Evolutionary conservation across 2,113 vertebrate genomes (phyloP), one percentile per base, ranked within the genome.

Genomic region (Trogon surrucura): DNA sequence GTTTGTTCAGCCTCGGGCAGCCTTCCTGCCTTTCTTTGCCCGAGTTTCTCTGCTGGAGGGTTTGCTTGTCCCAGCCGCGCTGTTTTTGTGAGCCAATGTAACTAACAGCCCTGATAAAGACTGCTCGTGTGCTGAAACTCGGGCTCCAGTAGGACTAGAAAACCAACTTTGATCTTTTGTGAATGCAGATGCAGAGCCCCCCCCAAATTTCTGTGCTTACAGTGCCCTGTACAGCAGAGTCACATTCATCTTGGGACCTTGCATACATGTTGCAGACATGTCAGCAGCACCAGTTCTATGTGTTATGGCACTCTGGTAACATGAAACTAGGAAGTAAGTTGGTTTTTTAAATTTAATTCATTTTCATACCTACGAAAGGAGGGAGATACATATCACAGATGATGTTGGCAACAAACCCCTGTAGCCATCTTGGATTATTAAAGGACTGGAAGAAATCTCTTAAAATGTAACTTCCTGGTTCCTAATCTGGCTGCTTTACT

Each of bases 181-280:
- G 61, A 57, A 1, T 32, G 12, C 14, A 66, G 21, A 16, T 20
- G 26, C 34, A 74, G 51, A 69, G 5, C 11, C 6, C 21, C 14
- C 21, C 22, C 48, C 17, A 1, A 5, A 0, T 38, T 50, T 67
- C 10, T 38, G 13, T 66, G 44, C 69, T 36, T n/a, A 0, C 2
- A 32, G n/a, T 13, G 73, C 38, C 38, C 29, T 50, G 30, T 18
- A 4, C 22, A 47, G 22, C 5, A 10, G 34, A 20, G 62, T 6
- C 64, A 48, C 32, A 48, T 44, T 60, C 3, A 26, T 47, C 47
- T 79, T 62, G 61, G 25, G 25, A 22, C 0, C 0, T 13, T 41
- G 50, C 29, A 4, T 10, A 2, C 0, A 0, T 57, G 87, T 25
- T 1, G 1, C 81, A 87, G 17, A 22, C 45, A 1, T 4, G 16